Conservation (phyloP, 2,797 vertebrate species). For the Tarsius wallacei region DNA sequence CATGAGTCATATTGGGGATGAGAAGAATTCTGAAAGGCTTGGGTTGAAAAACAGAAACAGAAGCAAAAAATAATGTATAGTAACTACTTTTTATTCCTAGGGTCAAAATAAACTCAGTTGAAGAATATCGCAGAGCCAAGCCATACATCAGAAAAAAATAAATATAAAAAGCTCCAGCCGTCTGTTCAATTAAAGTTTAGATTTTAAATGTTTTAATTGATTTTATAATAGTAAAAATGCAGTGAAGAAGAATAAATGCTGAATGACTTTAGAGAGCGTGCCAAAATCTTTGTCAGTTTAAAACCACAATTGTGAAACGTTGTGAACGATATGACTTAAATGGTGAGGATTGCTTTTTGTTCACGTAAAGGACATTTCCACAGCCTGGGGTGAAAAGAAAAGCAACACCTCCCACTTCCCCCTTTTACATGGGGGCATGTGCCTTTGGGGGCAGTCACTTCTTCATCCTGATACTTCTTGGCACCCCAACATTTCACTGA, state of each 20-base stretch:
- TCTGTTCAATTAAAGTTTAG: slow-evolving; percentile 61
- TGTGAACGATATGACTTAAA: slow-evolving; percentile 71
- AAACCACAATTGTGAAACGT: slow-evolving; percentile 70
- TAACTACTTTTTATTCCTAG: neutral
- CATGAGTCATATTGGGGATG: neutral
- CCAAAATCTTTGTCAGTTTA: slow-evolving; percentile 75
- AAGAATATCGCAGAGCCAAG: neutral
- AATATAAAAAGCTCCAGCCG: neutral
- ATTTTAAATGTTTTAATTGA: slow-evolving; percentile 83
- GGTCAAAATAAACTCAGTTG: slow-evolving; percentile 72
- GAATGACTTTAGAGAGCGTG: slow-evolving; percentile 79
- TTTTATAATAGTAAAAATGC: slow-evolving; percentile 75
- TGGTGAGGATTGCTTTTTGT: slow-evolving; percentile 75
- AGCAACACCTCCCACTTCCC: neutral
- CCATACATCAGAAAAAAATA: neutral
- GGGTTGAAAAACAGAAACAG: slow-evolving; percentile 11
- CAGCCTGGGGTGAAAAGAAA: neutral
- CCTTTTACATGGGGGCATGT: neutral
- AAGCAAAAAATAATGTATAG: neutral
- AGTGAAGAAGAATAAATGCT: slow-evolving; percentile 78
- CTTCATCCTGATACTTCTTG: neutral
- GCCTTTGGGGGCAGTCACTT: slow-evolving; percentile 36
- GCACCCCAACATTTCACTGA: slow-evolving; percentile 63
- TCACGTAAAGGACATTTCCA: slow-evolving; percentile 65
- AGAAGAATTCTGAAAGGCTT: slow-evolving; percentile 40